Evolutionary conservation across 2,888 invertebrate genomes (phyloP).

Genomic region (Heliconius aoede): DNA sequence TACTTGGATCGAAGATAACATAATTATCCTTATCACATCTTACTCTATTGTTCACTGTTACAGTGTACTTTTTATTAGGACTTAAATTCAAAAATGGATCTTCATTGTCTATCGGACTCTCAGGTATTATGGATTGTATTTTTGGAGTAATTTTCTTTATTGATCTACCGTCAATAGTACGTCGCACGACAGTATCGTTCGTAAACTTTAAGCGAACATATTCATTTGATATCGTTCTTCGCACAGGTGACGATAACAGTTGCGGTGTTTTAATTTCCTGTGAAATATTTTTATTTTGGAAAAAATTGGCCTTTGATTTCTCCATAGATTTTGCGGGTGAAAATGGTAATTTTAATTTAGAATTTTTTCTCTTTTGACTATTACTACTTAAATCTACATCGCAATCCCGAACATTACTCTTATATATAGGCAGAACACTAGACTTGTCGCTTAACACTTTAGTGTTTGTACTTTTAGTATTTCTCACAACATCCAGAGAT

Average conservation of each 20-base stretch:
- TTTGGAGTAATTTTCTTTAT: constrained; percentile 79
- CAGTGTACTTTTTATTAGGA: constrained; percentile 82
- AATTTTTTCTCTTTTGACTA: constrained; percentile 66
- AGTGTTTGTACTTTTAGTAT: constrained; percentile 57
- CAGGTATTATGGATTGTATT: constrained; percentile 81
- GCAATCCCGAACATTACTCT: constrained; percentile 63
- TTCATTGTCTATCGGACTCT: constrained; percentile 78
- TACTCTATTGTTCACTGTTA: constrained; percentile 79
- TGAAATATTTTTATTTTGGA: constrained; percentile 67
- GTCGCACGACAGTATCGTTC: constrained; percentile 74
- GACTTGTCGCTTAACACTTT: constrained; percentile 62
- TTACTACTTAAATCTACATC: constrained; percentile 61
- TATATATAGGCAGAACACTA: constrained; percentile 74
- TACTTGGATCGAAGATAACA: constrained; percentile 78
- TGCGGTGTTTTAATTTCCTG: constrained; percentile 69
- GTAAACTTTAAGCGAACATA: constrained; percentile 77
- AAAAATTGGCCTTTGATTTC: constrained; percentile 69
- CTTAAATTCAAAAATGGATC: constrained; percentile 78
- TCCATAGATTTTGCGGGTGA: constrained; percentile 74
- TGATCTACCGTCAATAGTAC: constrained; percentile 76
- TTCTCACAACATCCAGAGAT: constrained; percentile 67
- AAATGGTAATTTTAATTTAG: constrained; percentile 76
- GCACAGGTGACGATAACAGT: constrained; percentile 69
- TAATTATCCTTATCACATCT: constrained; percentile 82
- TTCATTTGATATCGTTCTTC: constrained; percentile 81